Percentiles rank a stretch among this genome's conserved stretches.
Conservation (phyloP, 2,113 vertebrate species). For the Dasyprocta punctata region DNA sequence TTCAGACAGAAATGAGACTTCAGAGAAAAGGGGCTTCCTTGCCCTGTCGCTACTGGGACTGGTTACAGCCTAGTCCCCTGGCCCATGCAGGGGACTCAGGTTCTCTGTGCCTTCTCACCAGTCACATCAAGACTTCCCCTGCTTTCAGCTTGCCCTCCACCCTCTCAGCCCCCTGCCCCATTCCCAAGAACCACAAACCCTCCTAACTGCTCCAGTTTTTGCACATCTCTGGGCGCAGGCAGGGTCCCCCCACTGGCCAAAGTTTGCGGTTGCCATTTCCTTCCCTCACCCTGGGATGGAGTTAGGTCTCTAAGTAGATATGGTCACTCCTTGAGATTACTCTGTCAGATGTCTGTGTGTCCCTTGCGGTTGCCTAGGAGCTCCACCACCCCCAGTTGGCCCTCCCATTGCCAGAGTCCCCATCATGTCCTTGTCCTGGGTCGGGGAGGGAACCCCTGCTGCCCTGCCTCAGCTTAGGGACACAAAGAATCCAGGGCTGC, state of each 20-base stretch:
- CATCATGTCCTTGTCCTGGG: background rate
- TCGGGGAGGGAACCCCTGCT: background rate
- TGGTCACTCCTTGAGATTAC: background rate
- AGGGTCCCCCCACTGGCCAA: background rate
- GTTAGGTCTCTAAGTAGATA: background rate
- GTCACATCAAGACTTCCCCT: background rate
- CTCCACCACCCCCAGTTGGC: background rate
- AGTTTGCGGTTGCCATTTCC: background rate
- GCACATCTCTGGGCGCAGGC: background rate
- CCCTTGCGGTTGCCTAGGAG: background rate
- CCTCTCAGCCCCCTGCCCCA: background rate
- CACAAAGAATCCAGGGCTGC: background rate
- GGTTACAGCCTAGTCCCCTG: background rate
- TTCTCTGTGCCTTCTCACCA: background rate
- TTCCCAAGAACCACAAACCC: background rate
- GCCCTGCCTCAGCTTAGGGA: background rate
- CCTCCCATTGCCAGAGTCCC: background rate
- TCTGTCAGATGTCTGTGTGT: background rate
- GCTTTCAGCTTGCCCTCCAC: background rate
- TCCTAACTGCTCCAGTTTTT: background rate
- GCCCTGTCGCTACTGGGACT: background rate
- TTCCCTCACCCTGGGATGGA: background rate
- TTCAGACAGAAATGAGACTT: background rate
- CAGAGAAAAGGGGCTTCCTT: background rate
- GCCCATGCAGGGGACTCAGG: background rate